A percentile compares a stretch with the other conserved stretches of the same genome.
Conservation (phyloP, 1,140 invertebrate species). For the Scaptomyza graminum region DNA sequence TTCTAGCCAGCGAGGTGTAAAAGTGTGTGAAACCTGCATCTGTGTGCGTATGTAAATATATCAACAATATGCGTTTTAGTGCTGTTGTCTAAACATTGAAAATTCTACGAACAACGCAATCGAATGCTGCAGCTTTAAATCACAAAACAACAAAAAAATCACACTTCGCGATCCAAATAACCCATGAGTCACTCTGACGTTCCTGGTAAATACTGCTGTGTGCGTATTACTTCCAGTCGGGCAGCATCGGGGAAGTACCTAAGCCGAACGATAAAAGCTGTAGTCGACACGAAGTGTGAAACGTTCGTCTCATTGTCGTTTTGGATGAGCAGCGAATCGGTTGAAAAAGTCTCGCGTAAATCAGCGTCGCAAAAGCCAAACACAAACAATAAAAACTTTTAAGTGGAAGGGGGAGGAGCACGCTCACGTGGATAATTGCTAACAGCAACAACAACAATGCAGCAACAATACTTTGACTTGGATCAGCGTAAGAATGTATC, state of each 20-base stretch:
- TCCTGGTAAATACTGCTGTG: slow-evolving; percentile 28
- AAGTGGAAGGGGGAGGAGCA: neutral
- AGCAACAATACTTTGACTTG: slow-evolving; percentile 65
- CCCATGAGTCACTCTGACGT: slow-evolving; percentile 73
- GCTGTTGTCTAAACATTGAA: slow-evolving; percentile 27
- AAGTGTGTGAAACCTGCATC: slow-evolving; percentile 1
- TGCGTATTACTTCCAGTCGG: slow-evolving; percentile 44
- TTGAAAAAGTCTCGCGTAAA: slow-evolving; percentile 11
- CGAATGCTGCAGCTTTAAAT: slow-evolving; percentile 8
- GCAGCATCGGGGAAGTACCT: slow-evolving; percentile 72
- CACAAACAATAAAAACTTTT: neutral
- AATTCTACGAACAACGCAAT: slow-evolving; percentile 29
- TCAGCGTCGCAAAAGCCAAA: slow-evolving; percentile 31
- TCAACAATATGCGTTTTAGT: neutral
- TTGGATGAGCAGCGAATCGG: slow-evolving; percentile 36
- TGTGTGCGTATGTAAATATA: slow-evolving; percentile 4
- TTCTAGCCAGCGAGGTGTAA: slow-evolving; percentile 25
- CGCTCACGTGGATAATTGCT: slow-evolving; percentile 26
- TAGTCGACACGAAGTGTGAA: slow-evolving; percentile 23
- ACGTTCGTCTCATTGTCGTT: slow-evolving; percentile 53
- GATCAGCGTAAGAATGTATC: slow-evolving; percentile 65
- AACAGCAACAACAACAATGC: slow-evolving; percentile 36
- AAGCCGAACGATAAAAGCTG: slow-evolving; percentile 34
- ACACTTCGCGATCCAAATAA: slow-evolving; percentile 61
- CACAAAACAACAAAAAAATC: slow-evolving; percentile 53